Conservation (phyloP, 2,888 invertebrate species). For the Strigamia transsilvanica region DNA sequence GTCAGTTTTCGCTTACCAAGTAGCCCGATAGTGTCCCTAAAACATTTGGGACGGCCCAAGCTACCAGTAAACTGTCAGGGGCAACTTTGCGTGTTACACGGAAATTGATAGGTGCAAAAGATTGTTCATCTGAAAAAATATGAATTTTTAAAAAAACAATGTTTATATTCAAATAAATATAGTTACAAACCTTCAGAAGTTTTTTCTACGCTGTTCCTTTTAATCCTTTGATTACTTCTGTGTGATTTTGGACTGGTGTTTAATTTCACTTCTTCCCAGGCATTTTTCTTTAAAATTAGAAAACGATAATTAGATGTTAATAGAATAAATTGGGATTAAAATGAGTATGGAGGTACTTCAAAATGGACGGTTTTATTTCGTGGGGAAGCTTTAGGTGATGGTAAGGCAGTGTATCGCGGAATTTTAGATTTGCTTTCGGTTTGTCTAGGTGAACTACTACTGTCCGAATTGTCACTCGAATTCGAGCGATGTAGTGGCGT, state of each 20-base stretch:
- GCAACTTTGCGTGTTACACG: conserved; percentile 59
- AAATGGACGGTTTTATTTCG: conserved; percentile 37
- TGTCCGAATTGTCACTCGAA: conserved; percentile 10
- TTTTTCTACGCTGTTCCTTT: conserved; percentile 56
- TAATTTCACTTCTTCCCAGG: background rate
- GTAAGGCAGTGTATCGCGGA: conserved; percentile 41
- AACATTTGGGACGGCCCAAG: conserved; percentile 58
- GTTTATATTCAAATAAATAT: background rate
- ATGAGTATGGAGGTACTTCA: background rate
- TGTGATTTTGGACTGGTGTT: conserved; percentile 52
- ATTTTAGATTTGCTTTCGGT: conserved; percentile 32
- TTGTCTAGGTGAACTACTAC: conserved; percentile 9
- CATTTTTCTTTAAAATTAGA: conserved; percentile 17
- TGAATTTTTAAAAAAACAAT: background rate
- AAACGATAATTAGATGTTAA: background rate
- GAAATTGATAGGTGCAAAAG: conserved; percentile 57
- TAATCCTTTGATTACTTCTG: conserved; percentile 57
- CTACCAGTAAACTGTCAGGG: conserved; percentile 59
- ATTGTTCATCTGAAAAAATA: background rate
- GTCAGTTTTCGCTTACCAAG: conserved; percentile 46
- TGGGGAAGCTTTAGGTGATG: conserved; percentile 41
- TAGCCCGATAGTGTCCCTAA: conserved; percentile 59
- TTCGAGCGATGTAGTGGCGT: background rate
- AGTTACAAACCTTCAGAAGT: conserved; percentile 53
- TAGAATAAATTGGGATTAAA: background rate